Evolutionary conservation across 2,113 vertebrate genomes (phyloP).

Genomic region (Mohoua ochrocephala): DNA sequence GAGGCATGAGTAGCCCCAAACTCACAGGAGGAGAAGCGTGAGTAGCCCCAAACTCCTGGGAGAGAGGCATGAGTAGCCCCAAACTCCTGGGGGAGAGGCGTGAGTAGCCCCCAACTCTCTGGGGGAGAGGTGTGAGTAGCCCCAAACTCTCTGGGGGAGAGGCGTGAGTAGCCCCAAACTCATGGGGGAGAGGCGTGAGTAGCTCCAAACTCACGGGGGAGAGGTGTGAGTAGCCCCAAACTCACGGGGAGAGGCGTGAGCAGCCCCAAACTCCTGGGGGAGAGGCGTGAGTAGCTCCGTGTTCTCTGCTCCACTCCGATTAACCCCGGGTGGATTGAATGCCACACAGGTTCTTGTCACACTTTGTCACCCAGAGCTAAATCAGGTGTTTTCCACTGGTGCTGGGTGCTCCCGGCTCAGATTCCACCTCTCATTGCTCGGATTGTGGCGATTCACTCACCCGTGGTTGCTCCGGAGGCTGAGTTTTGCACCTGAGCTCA

Average conservation of each 20-base stretch:
- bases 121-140: no score
- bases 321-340: not conserved
- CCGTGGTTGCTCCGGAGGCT: fast-evolving
- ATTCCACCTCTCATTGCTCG: not conserved
- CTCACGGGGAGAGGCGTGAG: not conserved
- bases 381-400: not conserved
- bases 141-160: no score
- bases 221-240: no score
- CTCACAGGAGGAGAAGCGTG: no score
- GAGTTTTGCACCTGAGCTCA: not conserved
- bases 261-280: not conserved
- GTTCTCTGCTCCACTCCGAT: not conserved
- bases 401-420: not conserved
- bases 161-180: not conserved
- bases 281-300: not conserved
- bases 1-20: no score
- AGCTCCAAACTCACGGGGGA: no score
- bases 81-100: no score
- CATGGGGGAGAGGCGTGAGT: no score
- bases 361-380: not conserved
- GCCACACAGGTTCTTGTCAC: not conserved
- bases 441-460: not conserved
- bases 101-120: no score
- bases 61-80: no score
- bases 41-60: no score